Evolutionary conservation across 2,888 invertebrate genomes (phyloP).

Genomic region (Blomia tropicalis): DNA sequence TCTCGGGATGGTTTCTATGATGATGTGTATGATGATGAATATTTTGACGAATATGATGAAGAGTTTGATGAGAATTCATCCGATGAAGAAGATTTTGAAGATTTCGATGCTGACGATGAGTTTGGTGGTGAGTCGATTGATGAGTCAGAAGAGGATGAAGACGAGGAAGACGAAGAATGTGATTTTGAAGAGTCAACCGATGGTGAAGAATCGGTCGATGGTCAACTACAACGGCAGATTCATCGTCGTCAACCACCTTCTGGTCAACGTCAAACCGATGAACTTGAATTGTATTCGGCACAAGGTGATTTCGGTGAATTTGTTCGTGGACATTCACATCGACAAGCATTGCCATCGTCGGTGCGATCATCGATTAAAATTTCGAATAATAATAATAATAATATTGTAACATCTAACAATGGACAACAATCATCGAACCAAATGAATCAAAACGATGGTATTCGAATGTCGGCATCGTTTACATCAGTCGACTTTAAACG

Average conservation of each 20-base stretch:
- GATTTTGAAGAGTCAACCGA: neutral
- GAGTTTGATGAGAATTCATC: constrained; percentile 50
- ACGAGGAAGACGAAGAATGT: constrained; percentile 33
- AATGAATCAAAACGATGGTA: neutral
- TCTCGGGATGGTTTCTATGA: neutral
- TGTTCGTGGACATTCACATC: neutral
- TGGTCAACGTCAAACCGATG: neutral
- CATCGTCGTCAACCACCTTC: neutral
- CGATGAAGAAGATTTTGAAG: constrained; percentile 28
- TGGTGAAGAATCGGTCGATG: neutral
- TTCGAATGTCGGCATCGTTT: constrained; percentile 4
- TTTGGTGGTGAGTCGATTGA: constrained; percentile 32
- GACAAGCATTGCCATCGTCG: neutral
- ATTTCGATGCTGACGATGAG: constrained; percentile 23
- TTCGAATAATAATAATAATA: neutral
- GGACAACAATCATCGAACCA: neutral
- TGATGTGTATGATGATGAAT: neutral
- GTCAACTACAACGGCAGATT: neutral
- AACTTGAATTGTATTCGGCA: neutral
- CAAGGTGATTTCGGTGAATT: neutral
- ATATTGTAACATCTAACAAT: neutral
- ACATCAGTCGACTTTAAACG: neutral
- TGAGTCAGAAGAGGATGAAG: constrained; percentile 33
- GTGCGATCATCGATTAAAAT: neutral
- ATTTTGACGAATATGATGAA: constrained; percentile 8